Base-by-base conservation (phyloP, 2,797 vertebrate genomes). In the Acanthurus lineatus region DNA sequence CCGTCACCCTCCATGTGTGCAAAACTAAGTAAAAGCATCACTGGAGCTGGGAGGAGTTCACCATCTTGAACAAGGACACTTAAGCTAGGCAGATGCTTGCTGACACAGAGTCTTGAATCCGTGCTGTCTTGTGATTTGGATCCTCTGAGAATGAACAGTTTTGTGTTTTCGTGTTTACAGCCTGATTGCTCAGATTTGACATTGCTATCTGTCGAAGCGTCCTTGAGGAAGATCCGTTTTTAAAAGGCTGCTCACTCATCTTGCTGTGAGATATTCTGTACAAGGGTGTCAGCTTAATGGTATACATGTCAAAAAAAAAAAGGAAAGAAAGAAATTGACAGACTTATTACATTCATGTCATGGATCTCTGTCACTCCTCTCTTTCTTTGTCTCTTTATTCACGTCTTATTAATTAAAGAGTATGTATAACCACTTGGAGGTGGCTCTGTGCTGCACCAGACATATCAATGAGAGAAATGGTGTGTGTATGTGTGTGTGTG, bases 331-430 rank as follows among this genome's bases (percentile, higher is more conserved):
- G 57, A 58, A 56, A 68, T 20, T 10, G 44, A 58, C 66, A 52
- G 20, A 64, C 71, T 81, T 59, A 76, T 79, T 79, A 42, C 11
- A 86, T 77, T 80, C 44, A 17, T 42, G 76, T 74, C 76, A 72
- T 57, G 52, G 48, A 64, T 88, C 47, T 15, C 61, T 68, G 53
- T 70, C 20, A n/a, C 32, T 25, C 67, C 60, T 68, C 47, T 60
- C 57, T 65, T 35, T 40, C 22, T 57, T 48, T 59, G 45, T 65
- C 47, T 64, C 56, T 75, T 83, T 54, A 74, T 86, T 73, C 63
- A 66, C 48, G 9, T 66, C 69, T 72, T 87, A 79, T 87, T 88
- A 88, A 91, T 92, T 89, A 83, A 88, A 87, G 84, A 81, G 53
- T 72, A 80, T 73, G 60, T 85, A 59, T 53, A 75, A 84, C 81